phyloP scores from a whole-genome alignment of 2,888 invertebrate species.

The Amorpha juglandis region DNA sequence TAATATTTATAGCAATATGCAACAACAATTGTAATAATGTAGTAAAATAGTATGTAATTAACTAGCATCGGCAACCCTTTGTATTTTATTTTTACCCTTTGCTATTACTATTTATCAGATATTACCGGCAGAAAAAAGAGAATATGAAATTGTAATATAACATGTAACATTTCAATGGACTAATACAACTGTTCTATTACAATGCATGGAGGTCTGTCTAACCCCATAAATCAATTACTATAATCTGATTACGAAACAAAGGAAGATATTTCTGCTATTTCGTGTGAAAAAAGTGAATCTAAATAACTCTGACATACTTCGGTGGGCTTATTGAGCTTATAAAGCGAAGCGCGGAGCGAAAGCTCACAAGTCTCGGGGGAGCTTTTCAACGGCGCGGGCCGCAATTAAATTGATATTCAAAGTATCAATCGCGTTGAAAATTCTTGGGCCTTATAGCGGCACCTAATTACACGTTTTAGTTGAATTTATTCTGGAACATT shows the following conservation, averaged over 20 bases:
- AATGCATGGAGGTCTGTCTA: too few species aligned
- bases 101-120: too few species aligned
- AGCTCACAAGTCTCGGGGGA: conserved; percentile 22
- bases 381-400: conserved; percentile 18
- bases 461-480: conserved; percentile 33
- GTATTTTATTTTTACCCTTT: too few species aligned
- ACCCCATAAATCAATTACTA: neutral
- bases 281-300: conserved; percentile 2
- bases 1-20: too few species aligned
- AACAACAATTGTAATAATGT: too few species aligned
- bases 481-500: neutral
- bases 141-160: too few species aligned
- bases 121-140: too few species aligned
- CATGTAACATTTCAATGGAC: too few species aligned
- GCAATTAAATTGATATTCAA: conserved; percentile 40
- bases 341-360: conserved; percentile 11
- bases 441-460: conserved; percentile 39
- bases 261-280: neutral
- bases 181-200: too few species aligned
- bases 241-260: neutral
- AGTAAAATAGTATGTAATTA: too few species aligned
- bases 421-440: conserved; percentile 38
- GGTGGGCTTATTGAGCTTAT: conserved; percentile 11
- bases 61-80: too few species aligned
- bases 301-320: conserved; percentile 15